Base-by-base conservation (phyloP, 2,888 invertebrate species). In the Chymomyza fuscimana region DNA sequence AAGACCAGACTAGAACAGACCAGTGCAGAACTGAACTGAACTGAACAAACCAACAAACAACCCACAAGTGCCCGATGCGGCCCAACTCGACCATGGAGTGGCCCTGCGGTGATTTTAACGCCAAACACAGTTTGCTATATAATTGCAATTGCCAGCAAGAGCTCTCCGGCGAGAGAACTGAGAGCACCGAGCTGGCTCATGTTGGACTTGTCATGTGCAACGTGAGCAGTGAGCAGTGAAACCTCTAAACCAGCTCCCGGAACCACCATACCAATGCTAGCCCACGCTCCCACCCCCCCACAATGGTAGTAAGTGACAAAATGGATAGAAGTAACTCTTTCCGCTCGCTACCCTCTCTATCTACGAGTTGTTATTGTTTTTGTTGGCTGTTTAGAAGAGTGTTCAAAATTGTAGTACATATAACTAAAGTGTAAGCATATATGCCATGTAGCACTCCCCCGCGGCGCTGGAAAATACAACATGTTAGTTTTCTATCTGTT, bases 41-140 rank as follows among this genome's bases (percentile, higher is more conserved):
- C 62, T 65, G 54, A n/a, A 63, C n/a, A 5, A 29, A 25, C 32
- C 16, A 40, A n/a, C 73, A 61, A 70, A 70, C 74, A 62, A 54
- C 69, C 69, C 60, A 59, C 69, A 72, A 52, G 19, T 46, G 16
- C n/a, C 52, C 52, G 19, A 54, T 54, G 7, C 52, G 19, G 52
- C 66, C 73, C 71, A 73, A 63, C 73, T 73, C 72, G 51, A 63
- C 54, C 77, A 77, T 70, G 67, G 72, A 81, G 79, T 80, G 77
- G 76, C 73, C 77, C 82, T 81, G 78, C 74, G 80, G 82, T 82
- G 82, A 82, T 82, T 82, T 76, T 71, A 71, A 75, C 80, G 82
- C 77, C 78, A 82, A 78, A 79, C 78, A 78, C 76, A 79, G 79
- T 78, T 81, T 80, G 77, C 76, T 64, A 79, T 80, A 81, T 79